phyloP scores from a whole-genome alignment of 1,140 invertebrate species.

The Chironomus tepperi region DNA sequence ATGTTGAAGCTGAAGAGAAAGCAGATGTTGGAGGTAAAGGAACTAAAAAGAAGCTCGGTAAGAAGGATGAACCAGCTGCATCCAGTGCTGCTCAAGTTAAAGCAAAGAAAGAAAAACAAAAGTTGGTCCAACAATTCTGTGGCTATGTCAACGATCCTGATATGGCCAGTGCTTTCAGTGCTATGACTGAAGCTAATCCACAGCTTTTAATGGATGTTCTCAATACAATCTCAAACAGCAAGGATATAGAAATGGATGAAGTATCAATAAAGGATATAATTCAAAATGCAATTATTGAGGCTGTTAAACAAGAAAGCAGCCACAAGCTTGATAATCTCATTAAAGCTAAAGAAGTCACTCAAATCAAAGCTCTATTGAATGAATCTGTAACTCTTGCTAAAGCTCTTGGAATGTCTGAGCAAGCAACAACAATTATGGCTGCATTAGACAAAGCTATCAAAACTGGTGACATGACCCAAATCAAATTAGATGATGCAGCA shows the following conservation, averaged over 20 bases:
- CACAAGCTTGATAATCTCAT: conserved; percentile 25
- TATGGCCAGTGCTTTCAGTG: conserved; percentile 30
- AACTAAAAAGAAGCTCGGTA: too few relatives aligned
- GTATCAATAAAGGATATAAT: conserved; percentile 31
- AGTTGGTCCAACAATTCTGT: neutral
- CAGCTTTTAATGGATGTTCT: conserved; percentile 33
- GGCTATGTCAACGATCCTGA: neutral
- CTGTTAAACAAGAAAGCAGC: conserved; percentile 29
- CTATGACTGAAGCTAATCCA: conserved; percentile 35
- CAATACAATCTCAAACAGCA: conserved; percentile 28
- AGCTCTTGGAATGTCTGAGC: conserved; percentile 8
- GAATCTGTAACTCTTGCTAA: conserved; percentile 24
- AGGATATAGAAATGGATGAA: conserved; percentile 32
- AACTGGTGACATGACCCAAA: neutral
- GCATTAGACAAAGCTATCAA: neutral
- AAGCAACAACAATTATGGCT: neutral
- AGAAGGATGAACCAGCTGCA: too few relatives aligned
- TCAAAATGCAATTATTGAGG: conserved; percentile 31
- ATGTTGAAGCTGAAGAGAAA: neutral
- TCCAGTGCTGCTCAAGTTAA: too few relatives aligned
- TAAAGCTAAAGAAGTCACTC: neutral
- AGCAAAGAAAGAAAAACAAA: too few relatives aligned
- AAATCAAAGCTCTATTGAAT: neutral
- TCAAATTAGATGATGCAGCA: neutral
- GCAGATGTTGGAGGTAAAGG: too few relatives aligned